A percentile compares a stretch with the other conserved stretches of the same genome.
Conservation (phyloP, 1,140 invertebrate genomes). For the Apis laboriosa region DNA sequence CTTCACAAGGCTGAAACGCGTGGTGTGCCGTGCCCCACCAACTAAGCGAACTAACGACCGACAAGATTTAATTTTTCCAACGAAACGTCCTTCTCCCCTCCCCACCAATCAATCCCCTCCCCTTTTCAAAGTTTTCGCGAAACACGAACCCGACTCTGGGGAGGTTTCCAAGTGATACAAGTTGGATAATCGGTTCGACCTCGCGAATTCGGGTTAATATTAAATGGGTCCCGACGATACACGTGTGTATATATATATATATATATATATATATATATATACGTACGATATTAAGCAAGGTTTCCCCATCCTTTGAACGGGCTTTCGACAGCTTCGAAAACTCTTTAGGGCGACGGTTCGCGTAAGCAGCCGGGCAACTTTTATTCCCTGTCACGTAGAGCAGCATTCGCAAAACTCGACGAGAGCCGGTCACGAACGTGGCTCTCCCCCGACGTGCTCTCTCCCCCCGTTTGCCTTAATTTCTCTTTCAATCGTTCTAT, state of each 20-base stretch:
- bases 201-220: conserved; percentile 8
- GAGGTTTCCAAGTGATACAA: background rate
- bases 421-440: background rate
- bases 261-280: too few relatives aligned
- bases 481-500: conserved; percentile 7
- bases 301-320: too few relatives aligned
- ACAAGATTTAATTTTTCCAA: too few relatives aligned
- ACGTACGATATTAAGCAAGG: background rate
- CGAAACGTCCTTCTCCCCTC: too few relatives aligned
- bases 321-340: too few relatives aligned
- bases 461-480: background rate
- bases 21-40: too few relatives aligned
- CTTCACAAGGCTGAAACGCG: too few relatives aligned
- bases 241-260: background rate
- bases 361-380: conserved; percentile 17
- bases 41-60: too few relatives aligned
- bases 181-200: conserved; percentile 1
- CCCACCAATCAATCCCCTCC: too few relatives aligned
- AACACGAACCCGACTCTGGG: background rate
- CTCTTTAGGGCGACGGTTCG: background rate
- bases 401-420: conserved; percentile 22
- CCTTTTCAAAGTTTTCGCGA: background rate
- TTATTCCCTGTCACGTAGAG: conserved; percentile 33
- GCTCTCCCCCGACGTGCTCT: background rate
- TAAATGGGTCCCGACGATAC: background rate